Evolutionary conservation across 2,888 invertebrate genomes (phyloP), one percentile per base, ranked within the genome.

Genomic region (Pilophorus perplexus): DNA sequence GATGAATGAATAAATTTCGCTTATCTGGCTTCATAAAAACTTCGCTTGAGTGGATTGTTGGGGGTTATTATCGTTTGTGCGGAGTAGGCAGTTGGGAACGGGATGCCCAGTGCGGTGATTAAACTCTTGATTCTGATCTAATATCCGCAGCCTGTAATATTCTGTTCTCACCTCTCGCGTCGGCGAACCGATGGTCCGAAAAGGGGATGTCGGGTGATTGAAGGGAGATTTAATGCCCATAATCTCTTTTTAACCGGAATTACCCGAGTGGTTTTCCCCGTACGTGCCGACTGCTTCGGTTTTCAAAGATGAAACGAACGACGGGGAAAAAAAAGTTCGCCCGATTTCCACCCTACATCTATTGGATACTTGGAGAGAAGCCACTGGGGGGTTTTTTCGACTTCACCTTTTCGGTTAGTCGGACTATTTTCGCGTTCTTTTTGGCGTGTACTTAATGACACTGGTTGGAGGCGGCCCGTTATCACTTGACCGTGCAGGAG

Each of bases 401-500:
- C n/a, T n/a, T n/a, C n/a, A n/a, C n/a, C n/a, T n/a, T n/a, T n/a
- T n/a, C n/a, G 16, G 52, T 37, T 18, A 14, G 5, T 23, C n/a
- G 16, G 18, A 54, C 37, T 54, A 16, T 54, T 54, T 54, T 33
- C 18, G 25, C 25, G 33, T 54, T 54, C 37, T 2, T 55, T 46
- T 38, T 55, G 20, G n/a, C 37, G 38, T 20, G 38, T 55, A 37
- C 12, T 55, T 55, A 37, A 55, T 54, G 18, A 18, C 38, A 12
- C 20, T 23, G n/a, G 14, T 12, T 2, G 25, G 48, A 6, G 18
- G 3, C 4, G 25, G 52, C 23, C 38, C 55, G 33, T 55, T 38
- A 55, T 55, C 38, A 37, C 38, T 55, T 37, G 55, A 55, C 55
- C 55, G 38, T 55, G 22, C 38, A 28, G 22, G 8, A 22, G 55